Conservation (phyloP, 2,113 vertebrate genomes). For the Thymallus thymallus region DNA sequence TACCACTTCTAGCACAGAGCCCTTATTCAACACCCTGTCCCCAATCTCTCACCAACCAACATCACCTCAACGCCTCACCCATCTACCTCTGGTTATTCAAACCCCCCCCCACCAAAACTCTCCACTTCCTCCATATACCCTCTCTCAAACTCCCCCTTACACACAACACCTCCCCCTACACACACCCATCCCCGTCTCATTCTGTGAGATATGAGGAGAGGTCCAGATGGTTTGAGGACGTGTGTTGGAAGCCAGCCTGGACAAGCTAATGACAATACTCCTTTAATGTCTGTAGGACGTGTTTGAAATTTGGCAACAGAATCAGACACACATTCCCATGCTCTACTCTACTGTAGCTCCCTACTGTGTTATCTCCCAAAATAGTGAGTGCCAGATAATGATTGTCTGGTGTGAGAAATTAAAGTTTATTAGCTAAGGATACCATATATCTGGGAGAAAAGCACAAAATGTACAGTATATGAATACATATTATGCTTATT, state of each 20-base stretch:
- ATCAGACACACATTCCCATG: background rate
- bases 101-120: background rate
- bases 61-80: too few species aligned
- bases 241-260: slow-evolving; percentile 1
- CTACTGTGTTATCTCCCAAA: background rate
- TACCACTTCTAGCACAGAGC: background rate
- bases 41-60: too few species aligned
- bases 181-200: too few species aligned
- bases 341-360: background rate
- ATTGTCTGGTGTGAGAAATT: background rate
- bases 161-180: background rate
- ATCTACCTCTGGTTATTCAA: background rate
- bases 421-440: too few species aligned
- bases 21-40: too few species aligned
- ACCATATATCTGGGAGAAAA: too few species aligned
- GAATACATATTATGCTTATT: too few species aligned
- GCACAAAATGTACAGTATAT: too few species aligned
- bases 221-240: background rate
- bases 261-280: background rate
- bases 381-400: background rate
- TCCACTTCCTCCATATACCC: background rate
- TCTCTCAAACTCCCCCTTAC: background rate
- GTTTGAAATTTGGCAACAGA: background rate
- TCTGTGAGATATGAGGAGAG: background rate
- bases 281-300: background rate